These are phyloP conservation scores for Alviniconcha marisindica DNA, from an alignment of 1,140 invertebrate species.

Conservation along the genomic window DNA sequence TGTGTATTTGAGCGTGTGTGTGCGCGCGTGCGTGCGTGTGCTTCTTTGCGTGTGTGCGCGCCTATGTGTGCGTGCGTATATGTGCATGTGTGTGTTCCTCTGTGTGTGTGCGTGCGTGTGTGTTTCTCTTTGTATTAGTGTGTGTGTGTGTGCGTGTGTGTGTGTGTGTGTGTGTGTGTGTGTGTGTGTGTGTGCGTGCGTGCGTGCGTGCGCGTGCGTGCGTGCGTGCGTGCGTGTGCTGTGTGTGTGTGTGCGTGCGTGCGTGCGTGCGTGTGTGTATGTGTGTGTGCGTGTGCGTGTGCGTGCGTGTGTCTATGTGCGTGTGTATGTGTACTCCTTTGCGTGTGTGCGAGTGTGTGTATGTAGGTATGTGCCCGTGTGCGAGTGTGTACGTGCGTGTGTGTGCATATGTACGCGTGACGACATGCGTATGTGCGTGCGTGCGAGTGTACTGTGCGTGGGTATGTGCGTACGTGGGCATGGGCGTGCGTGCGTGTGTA, in stretches of 20 bases:
- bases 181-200: background rate
- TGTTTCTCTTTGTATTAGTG: background rate
- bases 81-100: background rate
- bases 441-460: too few relatives aligned
- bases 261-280: background rate
- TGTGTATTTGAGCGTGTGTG: too few relatives aligned
- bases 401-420: background rate
- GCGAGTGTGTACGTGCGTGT: too few relatives aligned
- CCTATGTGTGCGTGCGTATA: background rate
- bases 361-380: too few relatives aligned
- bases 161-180: conserved; percentile 13
- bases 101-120: conserved; percentile 9
- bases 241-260: background rate
- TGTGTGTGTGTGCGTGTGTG: conserved; percentile 14
- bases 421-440: background rate
- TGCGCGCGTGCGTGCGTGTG: too few relatives aligned
- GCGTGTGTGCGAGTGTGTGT: too few relatives aligned
- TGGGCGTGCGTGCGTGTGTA: too few relatives aligned
- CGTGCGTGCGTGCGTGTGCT: background rate
- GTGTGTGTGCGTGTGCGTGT: background rate
- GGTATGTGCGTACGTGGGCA: too few relatives aligned
- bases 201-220: background rate
- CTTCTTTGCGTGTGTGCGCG: too few relatives aligned
- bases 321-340: too few relatives aligned
- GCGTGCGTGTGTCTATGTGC: background rate